These are phyloP conservation scores for Drosophila kepulauana DNA, from an alignment of 1,140 invertebrate genomes.

Conservation along the genomic window DNA sequence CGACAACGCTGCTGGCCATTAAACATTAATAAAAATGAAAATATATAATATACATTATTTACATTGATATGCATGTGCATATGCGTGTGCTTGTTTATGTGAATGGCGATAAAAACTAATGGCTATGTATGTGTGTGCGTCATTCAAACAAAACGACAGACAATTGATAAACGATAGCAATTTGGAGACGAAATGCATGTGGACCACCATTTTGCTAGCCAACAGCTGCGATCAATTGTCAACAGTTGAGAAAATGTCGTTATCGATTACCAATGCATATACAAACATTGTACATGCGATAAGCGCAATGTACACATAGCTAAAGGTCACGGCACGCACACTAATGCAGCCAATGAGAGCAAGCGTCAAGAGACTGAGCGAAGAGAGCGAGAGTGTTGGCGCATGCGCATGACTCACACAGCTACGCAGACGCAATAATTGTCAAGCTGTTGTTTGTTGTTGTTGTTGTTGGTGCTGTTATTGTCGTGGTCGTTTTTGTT, in stretches of 20 bases:
- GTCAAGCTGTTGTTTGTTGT: conserved; percentile 3
- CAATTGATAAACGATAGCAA: conserved; percentile 21
- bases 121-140: conserved; percentile 12
- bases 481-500: not conserved
- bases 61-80: conserved; percentile 1
- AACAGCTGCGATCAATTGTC: conserved; percentile 30
- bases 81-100: conserved; percentile 1
- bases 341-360: not conserved
- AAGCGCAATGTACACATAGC: conserved; percentile 13
- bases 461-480: conserved; percentile 12
- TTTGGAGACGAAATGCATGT: not conserved
- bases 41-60: conserved; percentile 21
- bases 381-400: conserved; percentile 9
- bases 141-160: conserved; percentile 15
- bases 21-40: conserved; percentile 33
- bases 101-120: conserved; percentile 36
- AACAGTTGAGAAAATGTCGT: conserved; percentile 15
- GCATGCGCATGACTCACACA: conserved; percentile 40
- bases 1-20: conserved; percentile 18
- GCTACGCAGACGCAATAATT: conserved; percentile 54
- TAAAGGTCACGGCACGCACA: conserved; percentile 22
- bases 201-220: conserved; percentile 20
- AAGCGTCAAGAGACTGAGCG: conserved; percentile 14
- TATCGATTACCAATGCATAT: conserved; percentile 28
- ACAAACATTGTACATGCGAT: conserved; percentile 19